Conservation (phyloP, 2,888 invertebrate genomes). For the Branchellion lobata region DNA sequence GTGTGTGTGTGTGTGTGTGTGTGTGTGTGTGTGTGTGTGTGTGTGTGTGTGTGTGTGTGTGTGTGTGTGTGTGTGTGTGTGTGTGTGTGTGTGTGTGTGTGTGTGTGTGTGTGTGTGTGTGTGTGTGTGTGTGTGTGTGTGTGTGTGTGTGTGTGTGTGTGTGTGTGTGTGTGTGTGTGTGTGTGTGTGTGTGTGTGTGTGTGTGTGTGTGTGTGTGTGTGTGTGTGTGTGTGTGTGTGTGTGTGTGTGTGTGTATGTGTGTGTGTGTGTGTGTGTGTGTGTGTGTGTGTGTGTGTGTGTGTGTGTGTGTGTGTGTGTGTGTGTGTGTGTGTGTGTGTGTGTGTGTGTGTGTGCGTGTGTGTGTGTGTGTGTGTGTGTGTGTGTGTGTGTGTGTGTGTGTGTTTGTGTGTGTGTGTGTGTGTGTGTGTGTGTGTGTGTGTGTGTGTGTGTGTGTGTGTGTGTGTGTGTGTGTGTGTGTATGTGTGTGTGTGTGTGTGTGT, state of each 20-base stretch:
- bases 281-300: slow-evolving; percentile 23
- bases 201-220: background rate
- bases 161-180: slow-evolving; percentile 6
- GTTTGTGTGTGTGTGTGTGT: no score
- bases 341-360: slow-evolving; percentile 14
- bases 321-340: slow-evolving; percentile 24
- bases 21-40: slow-evolving; percentile 10
- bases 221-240: slow-evolving; percentile 10
- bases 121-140: slow-evolving; percentile 23
- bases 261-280: slow-evolving; percentile 23
- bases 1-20: background rate
- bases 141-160: slow-evolving; percentile 21
- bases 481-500: no score
- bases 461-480: no score
- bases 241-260: slow-evolving; percentile 14
- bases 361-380: slow-evolving; percentile 1
- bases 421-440: no score
- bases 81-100: slow-evolving; percentile 23
- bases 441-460: no score
- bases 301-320: slow-evolving; percentile 23
- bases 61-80: slow-evolving; percentile 23
- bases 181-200: no score
- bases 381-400: no score
- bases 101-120: slow-evolving; percentile 23
- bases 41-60: slow-evolving; percentile 15